Evolutionary conservation across 2,797 vertebrate species (phyloP).

Genomic region (Novumbra hubbsi): DNA sequence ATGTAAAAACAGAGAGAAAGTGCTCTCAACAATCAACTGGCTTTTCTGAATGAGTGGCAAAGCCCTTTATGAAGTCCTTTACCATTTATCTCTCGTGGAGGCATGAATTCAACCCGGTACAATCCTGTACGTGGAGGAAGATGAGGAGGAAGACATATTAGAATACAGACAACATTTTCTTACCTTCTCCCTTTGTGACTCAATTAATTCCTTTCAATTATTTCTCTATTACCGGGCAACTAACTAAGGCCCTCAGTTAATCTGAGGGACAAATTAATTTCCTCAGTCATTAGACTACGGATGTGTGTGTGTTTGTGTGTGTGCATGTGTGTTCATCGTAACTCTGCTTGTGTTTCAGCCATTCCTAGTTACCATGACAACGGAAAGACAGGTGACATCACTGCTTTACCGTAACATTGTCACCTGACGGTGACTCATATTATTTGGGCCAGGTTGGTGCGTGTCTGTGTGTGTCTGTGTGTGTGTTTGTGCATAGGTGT

Average conservation of each 20-base stretch:
- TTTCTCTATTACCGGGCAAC: slow-evolving; percentile 28
- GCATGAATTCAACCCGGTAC: neutral
- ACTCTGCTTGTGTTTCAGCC: slow-evolving; percentile 26
- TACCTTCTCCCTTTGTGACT: neutral
- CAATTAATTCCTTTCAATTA: slow-evolving; percentile 29
- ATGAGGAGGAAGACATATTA: neutral
- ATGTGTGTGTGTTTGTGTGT: slow-evolving; percentile 8
- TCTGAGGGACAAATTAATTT: slow-evolving; percentile 30
- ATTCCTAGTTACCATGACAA: slow-evolving; percentile 69
- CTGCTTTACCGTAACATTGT: slow-evolving; percentile 68
- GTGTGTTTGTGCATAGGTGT: neutral
- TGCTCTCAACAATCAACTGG: too few species aligned
- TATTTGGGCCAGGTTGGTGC: slow-evolving; percentile 13
- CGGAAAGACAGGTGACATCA: slow-evolving; percentile 67
- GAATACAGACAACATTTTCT: too few species aligned
- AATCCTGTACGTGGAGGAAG: neutral
- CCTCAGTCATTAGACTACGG: slow-evolving; percentile 26
- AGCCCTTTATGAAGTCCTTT: too few species aligned
- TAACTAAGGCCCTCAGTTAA: slow-evolving; percentile 18
- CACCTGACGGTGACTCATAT: slow-evolving; percentile 67
- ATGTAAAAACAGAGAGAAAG: too few species aligned
- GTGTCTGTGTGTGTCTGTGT: neutral
- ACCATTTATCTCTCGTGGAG: too few species aligned
- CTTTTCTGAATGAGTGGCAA: too few species aligned
- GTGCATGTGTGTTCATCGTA: neutral